Base-by-base conservation (phyloP, 2,797 vertebrate genomes). In the Esox lucius region DNA sequence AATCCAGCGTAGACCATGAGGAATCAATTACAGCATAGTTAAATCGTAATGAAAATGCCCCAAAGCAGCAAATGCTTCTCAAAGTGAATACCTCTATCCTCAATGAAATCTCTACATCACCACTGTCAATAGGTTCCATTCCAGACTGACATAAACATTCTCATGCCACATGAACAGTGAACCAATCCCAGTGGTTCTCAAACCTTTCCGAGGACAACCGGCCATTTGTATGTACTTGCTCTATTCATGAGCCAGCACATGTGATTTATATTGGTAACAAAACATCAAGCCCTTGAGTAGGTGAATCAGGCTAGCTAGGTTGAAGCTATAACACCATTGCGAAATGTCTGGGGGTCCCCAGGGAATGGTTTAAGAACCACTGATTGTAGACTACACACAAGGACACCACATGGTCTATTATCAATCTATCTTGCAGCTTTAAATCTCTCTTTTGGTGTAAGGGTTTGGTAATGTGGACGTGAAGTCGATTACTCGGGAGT, bases 21-120 rank as follows among this genome's bases (percentile, higher is more conserved):
- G 93, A 93, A 92, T 93, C 91, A 93, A 93, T 96, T 94, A 95
- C 93, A 93, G 90, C 81, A 92, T 91, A 92, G 91, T 93, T 93
- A 92, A 90, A 93, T 94, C 92, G 92, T 90, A 88, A 85, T 85
- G 86, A 93, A 91, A 92, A 87, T 46, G 17, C 16, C 51, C n/a
- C 68, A 16, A 64, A 73, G 68, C 15, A 72, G 91, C 78, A 80
- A 59, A 81, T 80, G 84, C 83, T 61, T 59, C 8, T 59, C 56
- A 59, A 24, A 59, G 56, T 61, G 56, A 61, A 61, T 61, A 24
- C 9, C 3, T 61, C 22, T 61, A 26, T 17, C 56, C 11, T 24
- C 22, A 61, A 24, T 61, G n/a, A 61, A 17, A 35, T 22, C 35
- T 39, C 28, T 89, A 80, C 42, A 46, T 46, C 42, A 46, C 12